Conservation (phyloP, 2,888 invertebrate genomes). For the Microplitis deprimator region DNA sequence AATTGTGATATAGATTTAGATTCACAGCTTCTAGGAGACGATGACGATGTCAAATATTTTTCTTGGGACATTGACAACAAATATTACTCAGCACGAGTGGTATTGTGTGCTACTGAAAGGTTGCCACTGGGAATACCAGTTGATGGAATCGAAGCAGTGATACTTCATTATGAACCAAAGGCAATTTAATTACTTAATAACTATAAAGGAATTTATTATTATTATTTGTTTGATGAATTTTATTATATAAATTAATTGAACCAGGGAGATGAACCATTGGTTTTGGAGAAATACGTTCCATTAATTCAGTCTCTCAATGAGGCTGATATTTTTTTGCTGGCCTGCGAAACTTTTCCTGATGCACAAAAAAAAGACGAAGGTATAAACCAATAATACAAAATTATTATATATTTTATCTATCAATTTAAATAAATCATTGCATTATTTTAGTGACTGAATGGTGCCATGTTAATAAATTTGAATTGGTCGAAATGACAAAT, state of each 20-base stretch:
- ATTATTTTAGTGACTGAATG: slow-evolving; percentile 74
- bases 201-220: neutral
- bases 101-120: slow-evolving; percentile 74
- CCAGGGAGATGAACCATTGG: slow-evolving; percentile 58
- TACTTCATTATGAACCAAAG: slow-evolving; percentile 78
- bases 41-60: slow-evolving; percentile 65
- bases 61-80: slow-evolving; percentile 79
- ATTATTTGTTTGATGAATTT: slow-evolving; percentile 61
- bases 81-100: slow-evolving; percentile 79
- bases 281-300: slow-evolving; percentile 59
- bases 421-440: slow-evolving; percentile 45
- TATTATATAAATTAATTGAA: slow-evolving; percentile 46
- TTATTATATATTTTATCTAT: slow-evolving; percentile 9
- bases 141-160: slow-evolving; percentile 75
- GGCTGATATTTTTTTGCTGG: slow-evolving; percentile 62
- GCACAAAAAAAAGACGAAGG: slow-evolving; percentile 69
- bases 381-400: slow-evolving; percentile 56
- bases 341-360: slow-evolving; percentile 65
- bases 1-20: slow-evolving; percentile 56
- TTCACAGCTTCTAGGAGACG: slow-evolving; percentile 59
- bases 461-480: slow-evolving; percentile 80
- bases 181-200: slow-evolving; percentile 56
- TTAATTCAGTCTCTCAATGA: slow-evolving; percentile 56
- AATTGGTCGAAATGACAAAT: slow-evolving; percentile 77
- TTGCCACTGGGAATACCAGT: slow-evolving; percentile 72